Percentiles rank a stretch among this genome's conserved stretches.
phyloP scores from a whole-genome alignment of 2,888 invertebrate species.

The Serrognathus titanus region DNA sequence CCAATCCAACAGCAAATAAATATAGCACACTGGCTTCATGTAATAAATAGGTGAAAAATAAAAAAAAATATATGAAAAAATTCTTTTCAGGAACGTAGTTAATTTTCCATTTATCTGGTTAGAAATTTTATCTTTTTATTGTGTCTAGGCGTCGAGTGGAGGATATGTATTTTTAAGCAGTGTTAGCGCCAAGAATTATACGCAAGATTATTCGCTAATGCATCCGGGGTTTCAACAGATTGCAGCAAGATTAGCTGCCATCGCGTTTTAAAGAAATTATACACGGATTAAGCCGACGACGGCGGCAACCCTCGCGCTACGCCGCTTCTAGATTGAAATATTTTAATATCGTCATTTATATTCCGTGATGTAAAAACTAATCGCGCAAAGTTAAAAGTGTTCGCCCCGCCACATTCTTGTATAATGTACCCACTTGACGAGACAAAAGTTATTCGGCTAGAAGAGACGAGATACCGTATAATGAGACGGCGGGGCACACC shows the following conservation, averaged over 20 bases:
- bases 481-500: too few species aligned
- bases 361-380: slow-evolving; percentile 18
- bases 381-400: slow-evolving; percentile 15
- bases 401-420: background rate
- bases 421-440: background rate
- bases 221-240: slow-evolving; percentile 17
- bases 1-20: too few species aligned
- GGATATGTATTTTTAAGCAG: background rate
- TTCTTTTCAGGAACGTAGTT: too few species aligned
- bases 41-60: too few species aligned
- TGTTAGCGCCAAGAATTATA: slow-evolving; percentile 8
- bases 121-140: too few species aligned
- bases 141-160: too few species aligned
- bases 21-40: too few species aligned
- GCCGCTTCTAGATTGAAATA: slow-evolving; percentile 21
- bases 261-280: slow-evolving; percentile 15
- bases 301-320: slow-evolving; percentile 1
- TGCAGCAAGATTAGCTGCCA: slow-evolving; percentile 17
- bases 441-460: background rate
- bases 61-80: too few species aligned
- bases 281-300: slow-evolving; percentile 15
- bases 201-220: slow-evolving; percentile 16
- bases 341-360: slow-evolving; percentile 27
- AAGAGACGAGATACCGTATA: background rate
- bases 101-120: too few species aligned